Conservation (phyloP, 1,140 invertebrate species). For the Drosophila mayri region DNA sequence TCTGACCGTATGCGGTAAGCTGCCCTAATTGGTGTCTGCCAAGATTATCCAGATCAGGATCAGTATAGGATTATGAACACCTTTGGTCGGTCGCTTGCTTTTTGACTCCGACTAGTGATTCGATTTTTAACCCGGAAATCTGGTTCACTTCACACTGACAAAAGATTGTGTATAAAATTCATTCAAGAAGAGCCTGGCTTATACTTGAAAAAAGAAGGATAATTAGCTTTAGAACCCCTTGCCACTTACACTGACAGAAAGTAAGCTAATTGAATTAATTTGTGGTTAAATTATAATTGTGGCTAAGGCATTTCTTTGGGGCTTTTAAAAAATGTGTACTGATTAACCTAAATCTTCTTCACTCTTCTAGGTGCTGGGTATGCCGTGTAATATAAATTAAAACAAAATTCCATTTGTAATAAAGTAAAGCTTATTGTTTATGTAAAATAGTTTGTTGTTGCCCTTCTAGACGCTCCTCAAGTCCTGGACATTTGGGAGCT, state of each 20-base stretch:
- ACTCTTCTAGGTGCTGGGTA: not conserved
- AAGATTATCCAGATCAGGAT: slow-evolving; percentile 47
- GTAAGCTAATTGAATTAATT: not conserved
- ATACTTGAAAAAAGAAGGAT: not conserved
- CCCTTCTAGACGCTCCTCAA: slow-evolving; percentile 6
- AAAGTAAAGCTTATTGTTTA: not conserved
- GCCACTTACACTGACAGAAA: not conserved
- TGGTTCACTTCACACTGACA: not conserved
- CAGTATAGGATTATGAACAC: slow-evolving; percentile 37
- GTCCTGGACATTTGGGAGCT: slow-evolving; percentile 7
- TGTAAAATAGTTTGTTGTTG: slow-evolving; percentile 8
- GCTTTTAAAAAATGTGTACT: not conserved
- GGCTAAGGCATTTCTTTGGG: not conserved
- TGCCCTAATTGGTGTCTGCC: slow-evolving; percentile 24
- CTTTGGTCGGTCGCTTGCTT: slow-evolving; percentile 20
- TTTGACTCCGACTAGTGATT: slow-evolving; percentile 13
- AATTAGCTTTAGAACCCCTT: not conserved
- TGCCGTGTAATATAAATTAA: not conserved
- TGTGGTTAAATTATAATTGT: not conserved
- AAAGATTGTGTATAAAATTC: not conserved
- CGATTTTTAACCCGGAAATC: slow-evolving; percentile 1
- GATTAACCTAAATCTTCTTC: not conserved
- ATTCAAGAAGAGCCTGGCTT: not conserved
- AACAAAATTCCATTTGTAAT: not conserved
- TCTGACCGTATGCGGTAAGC: not conserved